These are phyloP conservation scores for Drosophila burlai DNA, from an alignment of 1,140 invertebrate genomes.

Conservation along the genomic window DNA sequence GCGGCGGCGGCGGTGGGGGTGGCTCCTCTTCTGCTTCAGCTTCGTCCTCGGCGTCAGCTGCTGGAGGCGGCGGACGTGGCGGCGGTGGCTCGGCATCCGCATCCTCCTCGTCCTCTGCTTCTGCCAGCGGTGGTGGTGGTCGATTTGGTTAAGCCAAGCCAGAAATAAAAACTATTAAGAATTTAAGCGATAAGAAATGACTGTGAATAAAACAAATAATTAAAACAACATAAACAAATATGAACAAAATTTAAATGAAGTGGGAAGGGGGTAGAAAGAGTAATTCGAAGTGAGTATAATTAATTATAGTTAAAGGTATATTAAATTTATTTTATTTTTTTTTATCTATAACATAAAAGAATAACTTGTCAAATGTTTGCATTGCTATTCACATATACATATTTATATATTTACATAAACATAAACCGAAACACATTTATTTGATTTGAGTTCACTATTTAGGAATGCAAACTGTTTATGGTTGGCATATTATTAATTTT, in stretches of 20 bases:
- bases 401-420: background rate
- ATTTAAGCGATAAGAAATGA: conserved; percentile 32
- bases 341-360: too few relatives aligned
- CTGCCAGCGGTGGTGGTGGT: conserved; percentile 11
- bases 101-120: conserved; percentile 25
- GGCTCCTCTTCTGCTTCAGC: conserved; percentile 13
- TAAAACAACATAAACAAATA: conserved; percentile 1
- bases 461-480: background rate
- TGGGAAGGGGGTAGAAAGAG: background rate
- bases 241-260: background rate
- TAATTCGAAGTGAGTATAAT: background rate
- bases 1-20: conserved; percentile 30
- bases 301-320: too few relatives aligned
- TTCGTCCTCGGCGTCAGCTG: conserved; percentile 30
- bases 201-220: conserved; percentile 43
- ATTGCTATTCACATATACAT: background rate
- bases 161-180: background rate
- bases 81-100: conserved; percentile 29
- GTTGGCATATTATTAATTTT: background rate
- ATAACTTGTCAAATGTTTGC: background rate
- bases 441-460: background rate
- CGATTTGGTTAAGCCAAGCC: conserved; percentile 25
- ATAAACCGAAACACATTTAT: background rate
- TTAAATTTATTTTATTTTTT: too few relatives aligned
- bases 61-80: conserved; percentile 34